Evolutionary conservation across 2,113 vertebrate genomes (phyloP).

Genomic region (Scatophagus argus): DNA sequence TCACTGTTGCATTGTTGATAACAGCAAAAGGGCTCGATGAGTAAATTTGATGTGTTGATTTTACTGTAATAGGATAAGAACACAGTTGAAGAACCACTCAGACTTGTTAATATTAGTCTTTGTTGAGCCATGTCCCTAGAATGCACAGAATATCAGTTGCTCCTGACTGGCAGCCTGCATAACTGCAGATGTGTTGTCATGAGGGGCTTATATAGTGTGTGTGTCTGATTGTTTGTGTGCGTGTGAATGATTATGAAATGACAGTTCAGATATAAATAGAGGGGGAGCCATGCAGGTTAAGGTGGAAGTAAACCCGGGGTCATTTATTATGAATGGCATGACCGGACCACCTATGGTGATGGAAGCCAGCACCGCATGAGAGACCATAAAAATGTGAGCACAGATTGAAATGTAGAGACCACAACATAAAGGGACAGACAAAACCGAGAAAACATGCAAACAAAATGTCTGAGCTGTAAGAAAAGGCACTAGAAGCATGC

Average conservation of each 20-base stretch:
- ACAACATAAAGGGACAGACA: background rate
- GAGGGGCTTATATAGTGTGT: background rate
- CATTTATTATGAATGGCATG: constrained; percentile 72
- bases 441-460: background rate
- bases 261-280: constrained; percentile 60
- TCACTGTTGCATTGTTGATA: background rate
- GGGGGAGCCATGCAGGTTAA: constrained; percentile 58
- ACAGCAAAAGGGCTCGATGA: background rate
- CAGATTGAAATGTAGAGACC: background rate
- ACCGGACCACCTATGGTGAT: constrained; percentile 39
- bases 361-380: constrained; percentile 12
- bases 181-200: background rate
- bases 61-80: background rate
- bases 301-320: constrained; percentile 42
- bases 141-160: constrained; percentile 1
- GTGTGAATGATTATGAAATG: constrained; percentile 33
- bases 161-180: constrained; percentile 5
- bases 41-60: background rate
- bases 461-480: background rate
- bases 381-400: background rate
- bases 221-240: too few relatives aligned
- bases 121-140: constrained; percentile 6
- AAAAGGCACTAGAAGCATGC: too few relatives aligned
- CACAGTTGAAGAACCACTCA: background rate
- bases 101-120: background rate